phyloP scores from a whole-genome alignment of 1,140 invertebrate genomes.

The Sinella curviseta region DNA sequence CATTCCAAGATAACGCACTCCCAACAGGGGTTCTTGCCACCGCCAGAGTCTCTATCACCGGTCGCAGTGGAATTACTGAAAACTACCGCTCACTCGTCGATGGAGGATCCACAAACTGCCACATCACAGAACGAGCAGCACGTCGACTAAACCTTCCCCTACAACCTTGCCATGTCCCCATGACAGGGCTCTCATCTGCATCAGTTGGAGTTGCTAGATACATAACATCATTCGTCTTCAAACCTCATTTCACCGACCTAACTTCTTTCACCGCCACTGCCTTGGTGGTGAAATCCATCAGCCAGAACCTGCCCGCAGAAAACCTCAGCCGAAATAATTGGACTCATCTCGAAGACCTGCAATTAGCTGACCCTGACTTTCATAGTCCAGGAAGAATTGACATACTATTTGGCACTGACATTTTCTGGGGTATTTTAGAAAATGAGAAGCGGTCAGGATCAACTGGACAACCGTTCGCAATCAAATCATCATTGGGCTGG shows the following conservation, averaged over 20 bases:
- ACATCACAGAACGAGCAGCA: background rate
- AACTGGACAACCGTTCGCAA: background rate
- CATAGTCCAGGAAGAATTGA: background rate
- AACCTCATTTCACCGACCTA: background rate
- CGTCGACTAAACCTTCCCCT: background rate
- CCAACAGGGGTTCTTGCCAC: background rate
- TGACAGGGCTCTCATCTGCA: background rate
- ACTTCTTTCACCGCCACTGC: background rate
- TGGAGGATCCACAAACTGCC: background rate
- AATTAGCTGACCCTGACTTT: background rate
- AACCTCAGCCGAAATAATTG: background rate
- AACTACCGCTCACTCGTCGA: background rate
- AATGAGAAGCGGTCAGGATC: background rate
- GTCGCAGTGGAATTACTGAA: background rate
- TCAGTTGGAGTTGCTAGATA: background rate
- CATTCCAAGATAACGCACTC: background rate
- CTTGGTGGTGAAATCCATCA: background rate
- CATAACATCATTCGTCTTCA: background rate
- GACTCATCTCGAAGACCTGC: background rate
- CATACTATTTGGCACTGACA: background rate
- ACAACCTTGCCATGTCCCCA: background rate
- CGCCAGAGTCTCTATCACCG: background rate
- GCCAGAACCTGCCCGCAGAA: background rate
- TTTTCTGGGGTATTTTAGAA: background rate
- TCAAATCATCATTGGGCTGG: background rate